Base-by-base conservation (phyloP, 37 sponge, comb jelly and placozoan genomes). In the Axinella damicornis region DNA sequence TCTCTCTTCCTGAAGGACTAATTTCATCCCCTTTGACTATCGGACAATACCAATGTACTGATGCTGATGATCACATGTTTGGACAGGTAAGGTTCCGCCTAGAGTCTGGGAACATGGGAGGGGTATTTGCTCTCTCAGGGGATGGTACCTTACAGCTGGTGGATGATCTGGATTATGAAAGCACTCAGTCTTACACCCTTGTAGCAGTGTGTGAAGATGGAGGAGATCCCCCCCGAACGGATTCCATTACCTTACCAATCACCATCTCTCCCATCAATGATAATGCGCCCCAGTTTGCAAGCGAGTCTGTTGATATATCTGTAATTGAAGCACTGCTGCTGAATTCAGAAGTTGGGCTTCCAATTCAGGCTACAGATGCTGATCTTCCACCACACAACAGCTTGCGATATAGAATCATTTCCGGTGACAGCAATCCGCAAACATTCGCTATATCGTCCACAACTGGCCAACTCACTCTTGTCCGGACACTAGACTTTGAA, bases 201-300 rank as follows among this genome's bases (percentile, higher is more conserved):
- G 54, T 67, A 33, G 20, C 88, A 0, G 38, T 80, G 16, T 93
- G 93, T 57, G 57, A 57, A 62, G 94, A 94, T 73, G 83, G 90
- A 37, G 94, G 90, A 24, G 35, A 0, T 40, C 83, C 90, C 2
- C 36, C 88, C 27, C 59, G 46, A 34, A 38, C 81, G 19, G 83
- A 75, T 34, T 58, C 67, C 11, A 37, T 77, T 30, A 41, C 76
- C 52, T 46, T 92, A 38, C 57, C 81, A 20, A 82, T 92, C 55
- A 81, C 36, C 18, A 77, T 92, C 0, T 16, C 25, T 24, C 80
- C 80, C 20, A 55, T 90, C 14, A 89, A 93, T 72, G 90, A 89
- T 22, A 62, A 84, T 40, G 53, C 90, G 27, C 94, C 94, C 46
- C 15, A 66, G 2, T 89, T 93, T 55, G n/a, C 52, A 28, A 62